A percentile compares a stretch with the other conserved stretches of the same genome.
These are phyloP conservation scores for Orchesella cincta DNA, from an alignment of 1,140 invertebrate species.

Conservation along the genomic window DNA sequence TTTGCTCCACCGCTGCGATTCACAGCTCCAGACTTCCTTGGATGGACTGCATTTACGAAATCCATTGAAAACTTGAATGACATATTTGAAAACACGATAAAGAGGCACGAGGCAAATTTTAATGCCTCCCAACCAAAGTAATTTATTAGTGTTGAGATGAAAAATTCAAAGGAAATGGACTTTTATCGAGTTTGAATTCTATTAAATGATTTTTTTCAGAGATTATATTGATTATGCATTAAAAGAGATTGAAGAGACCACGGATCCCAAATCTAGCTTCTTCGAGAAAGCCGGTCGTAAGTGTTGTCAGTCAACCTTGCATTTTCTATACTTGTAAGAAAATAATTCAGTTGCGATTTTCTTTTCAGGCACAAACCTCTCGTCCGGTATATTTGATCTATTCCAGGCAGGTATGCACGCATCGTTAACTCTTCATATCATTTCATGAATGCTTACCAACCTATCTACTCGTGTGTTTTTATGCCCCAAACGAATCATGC, in stretches of 20 bases:
- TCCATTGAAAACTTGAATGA: neutral
- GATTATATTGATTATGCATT: neutral
- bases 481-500: too few relatives aligned
- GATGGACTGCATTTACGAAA: neutral
- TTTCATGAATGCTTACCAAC: too few relatives aligned
- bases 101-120: neutral
- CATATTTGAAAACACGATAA: neutral
- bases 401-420: constrained; percentile 4
- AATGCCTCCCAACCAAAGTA: too few relatives aligned
- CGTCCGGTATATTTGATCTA: neutral
- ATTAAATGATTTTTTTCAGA: neutral
- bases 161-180: neutral
- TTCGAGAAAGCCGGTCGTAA: neutral
- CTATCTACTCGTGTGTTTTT: neutral
- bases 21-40: neutral
- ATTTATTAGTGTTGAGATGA: neutral
- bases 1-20: neutral
- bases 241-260: neutral
- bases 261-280: constrained; percentile 14
- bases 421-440: too few relatives aligned
- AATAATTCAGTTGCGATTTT: neutral
- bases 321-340: too few relatives aligned
- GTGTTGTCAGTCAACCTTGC: too few relatives aligned
- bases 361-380: constrained; percentile 18
- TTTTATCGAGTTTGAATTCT: neutral